These are phyloP conservation scores for Colletes collaris DNA, from an alignment of 2,888 invertebrate species.

Conservation along the genomic window DNA sequence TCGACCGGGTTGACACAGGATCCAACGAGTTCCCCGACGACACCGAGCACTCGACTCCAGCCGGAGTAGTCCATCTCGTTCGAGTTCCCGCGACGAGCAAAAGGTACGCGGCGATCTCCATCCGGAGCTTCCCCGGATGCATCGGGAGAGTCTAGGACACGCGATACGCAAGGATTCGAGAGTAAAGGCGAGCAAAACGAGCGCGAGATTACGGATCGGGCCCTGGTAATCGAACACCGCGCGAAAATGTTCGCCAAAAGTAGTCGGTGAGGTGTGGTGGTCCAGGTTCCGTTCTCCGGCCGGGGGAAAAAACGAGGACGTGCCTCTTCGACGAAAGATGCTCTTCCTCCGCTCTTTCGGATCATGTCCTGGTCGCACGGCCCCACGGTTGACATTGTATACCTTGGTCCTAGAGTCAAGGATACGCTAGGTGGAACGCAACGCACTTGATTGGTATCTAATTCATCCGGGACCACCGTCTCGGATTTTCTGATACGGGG, in stretches of 20 bases:
- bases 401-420: conserved; percentile 48
- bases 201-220: conserved; percentile 27
- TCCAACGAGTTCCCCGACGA: conserved; percentile 54
- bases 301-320: neutral
- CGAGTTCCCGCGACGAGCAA: conserved; percentile 31
- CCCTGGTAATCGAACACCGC: conserved; percentile 64
- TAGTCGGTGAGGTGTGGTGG: neutral
- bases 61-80: conserved; percentile 33
- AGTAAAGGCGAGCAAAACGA: conserved; percentile 27
- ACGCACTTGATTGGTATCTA: conserved; percentile 60
- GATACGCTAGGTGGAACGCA: conserved; percentile 49
- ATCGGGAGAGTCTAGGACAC: conserved; percentile 25
- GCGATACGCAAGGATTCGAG: conserved; percentile 41
- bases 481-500: conserved; percentile 62
- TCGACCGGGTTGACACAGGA: conserved; percentile 68
- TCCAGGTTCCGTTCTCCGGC: neutral
- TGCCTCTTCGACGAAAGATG: neutral
- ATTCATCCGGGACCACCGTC: conserved; percentile 51
- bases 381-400: conserved; percentile 51
- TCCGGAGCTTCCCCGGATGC: no score
- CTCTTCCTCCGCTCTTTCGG: conserved; percentile 5
- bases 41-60: conserved; percentile 49
- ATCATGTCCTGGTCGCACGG: conserved; percentile 47
- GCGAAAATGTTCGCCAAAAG: conserved; percentile 49
- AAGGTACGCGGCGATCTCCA: conserved; percentile 25